Conservation (phyloP, 2,888 invertebrate genomes). For the Disparrhopalites patrizii region DNA sequence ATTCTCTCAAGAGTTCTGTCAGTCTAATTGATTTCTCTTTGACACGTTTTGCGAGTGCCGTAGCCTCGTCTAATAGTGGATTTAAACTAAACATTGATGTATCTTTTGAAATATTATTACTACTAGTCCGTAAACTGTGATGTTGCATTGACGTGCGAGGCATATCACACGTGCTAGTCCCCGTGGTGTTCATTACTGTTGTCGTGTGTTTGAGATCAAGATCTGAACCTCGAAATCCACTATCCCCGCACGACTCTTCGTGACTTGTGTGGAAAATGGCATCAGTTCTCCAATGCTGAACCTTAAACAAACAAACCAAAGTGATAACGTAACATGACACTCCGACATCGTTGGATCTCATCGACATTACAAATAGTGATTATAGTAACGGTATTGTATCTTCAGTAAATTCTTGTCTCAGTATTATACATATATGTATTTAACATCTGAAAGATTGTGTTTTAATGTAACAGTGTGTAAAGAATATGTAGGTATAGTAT, state of each 20-base stretch:
- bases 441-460: too few relatives aligned
- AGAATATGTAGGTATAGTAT: too few relatives aligned
- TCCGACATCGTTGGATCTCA: too few relatives aligned
- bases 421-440: too few relatives aligned
- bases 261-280: slow-evolving; percentile 38
- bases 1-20: slow-evolving; percentile 37
- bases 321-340: too few relatives aligned
- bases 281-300: slow-evolving; percentile 45
- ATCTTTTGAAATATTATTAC: slow-evolving; percentile 10
- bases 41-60: slow-evolving; percentile 37
- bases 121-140: background rate
- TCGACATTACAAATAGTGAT: too few relatives aligned
- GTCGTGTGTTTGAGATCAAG: slow-evolving; percentile 20
- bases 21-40: slow-evolving; percentile 41
- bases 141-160: background rate
- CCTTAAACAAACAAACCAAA: slow-evolving; percentile 31
- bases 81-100: slow-evolving; percentile 28
- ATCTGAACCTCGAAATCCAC: slow-evolving; percentile 40
- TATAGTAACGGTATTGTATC: too few relatives aligned
- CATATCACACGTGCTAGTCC: background rate
- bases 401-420: too few relatives aligned
- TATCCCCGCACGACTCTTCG: slow-evolving; percentile 43
- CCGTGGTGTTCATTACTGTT: background rate
- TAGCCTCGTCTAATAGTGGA: slow-evolving; percentile 40
- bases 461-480: too few relatives aligned